A percentile compares a stretch with the other conserved stretches of the same genome.
phyloP scores from a whole-genome alignment of 2,888 invertebrate species.

The Sisyra nigra region DNA sequence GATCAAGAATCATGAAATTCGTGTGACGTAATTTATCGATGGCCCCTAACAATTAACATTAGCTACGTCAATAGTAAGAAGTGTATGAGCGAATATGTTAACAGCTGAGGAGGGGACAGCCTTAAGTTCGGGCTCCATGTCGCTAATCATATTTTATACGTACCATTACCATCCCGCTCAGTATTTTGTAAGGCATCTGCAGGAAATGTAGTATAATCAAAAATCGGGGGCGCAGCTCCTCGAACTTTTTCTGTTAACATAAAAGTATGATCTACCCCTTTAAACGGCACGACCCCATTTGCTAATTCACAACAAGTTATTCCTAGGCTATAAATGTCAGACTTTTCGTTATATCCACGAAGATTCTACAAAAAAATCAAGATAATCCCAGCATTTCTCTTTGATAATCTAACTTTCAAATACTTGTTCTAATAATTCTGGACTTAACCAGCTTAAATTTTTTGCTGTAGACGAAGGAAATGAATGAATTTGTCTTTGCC shows the following conservation, averaged over 20 bases:
- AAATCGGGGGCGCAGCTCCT: constrained; percentile 57
- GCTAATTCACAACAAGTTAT: constrained; percentile 76
- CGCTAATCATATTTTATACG: no score
- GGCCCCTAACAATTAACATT: no score
- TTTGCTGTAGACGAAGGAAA: constrained; percentile 54
- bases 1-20: no score
- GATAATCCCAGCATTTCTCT: not conserved
- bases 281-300: constrained; percentile 79
- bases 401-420: no score
- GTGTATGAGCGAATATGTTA: no score
- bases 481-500: constrained; percentile 52
- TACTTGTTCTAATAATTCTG: constrained; percentile 77
- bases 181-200: constrained; percentile 14
- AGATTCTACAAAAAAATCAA: constrained; percentile 39
- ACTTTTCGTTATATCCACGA: constrained; percentile 73
- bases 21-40: no score
- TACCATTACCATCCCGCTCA: no score
- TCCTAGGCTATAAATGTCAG: constrained; percentile 85
- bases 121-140: no score
- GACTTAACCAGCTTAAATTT: constrained; percentile 81
- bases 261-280: constrained; percentile 68
- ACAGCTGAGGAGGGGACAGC: no score
- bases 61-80: no score
- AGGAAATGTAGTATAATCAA: constrained; percentile 58
- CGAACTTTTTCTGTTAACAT: constrained; percentile 84